Evolutionary conservation across 1,140 invertebrate species (phyloP).

Genomic region (Apis laboriosa): DNA sequence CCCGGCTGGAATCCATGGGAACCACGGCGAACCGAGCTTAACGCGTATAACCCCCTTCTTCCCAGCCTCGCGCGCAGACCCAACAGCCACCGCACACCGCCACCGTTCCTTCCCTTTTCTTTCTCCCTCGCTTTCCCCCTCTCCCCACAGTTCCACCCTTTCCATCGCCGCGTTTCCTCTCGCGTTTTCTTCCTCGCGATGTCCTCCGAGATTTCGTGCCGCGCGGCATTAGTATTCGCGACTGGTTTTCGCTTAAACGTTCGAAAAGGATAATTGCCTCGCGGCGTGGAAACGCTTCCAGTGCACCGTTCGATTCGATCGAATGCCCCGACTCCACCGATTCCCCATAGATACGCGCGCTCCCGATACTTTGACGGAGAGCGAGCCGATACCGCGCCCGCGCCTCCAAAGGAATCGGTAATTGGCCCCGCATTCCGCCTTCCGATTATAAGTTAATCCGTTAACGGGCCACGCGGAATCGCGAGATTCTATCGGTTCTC

Average conservation of each 20-base stretch:
- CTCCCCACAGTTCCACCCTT: neutral
- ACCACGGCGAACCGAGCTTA: slow-evolving; percentile 77
- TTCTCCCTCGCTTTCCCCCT: slow-evolving; percentile 1
- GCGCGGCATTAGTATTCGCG: slow-evolving; percentile 62
- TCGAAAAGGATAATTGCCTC: slow-evolving; percentile 49
- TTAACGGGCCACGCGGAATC: slow-evolving; percentile 12
- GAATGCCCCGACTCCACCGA: slow-evolving; percentile 8
- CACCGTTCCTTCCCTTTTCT: slow-evolving; percentile 2
- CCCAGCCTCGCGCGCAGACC: slow-evolving; percentile 44
- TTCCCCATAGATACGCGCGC: slow-evolving; percentile 44
- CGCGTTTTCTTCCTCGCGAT: slow-evolving; percentile 16
- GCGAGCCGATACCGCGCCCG: neutral
- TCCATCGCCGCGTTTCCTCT: neutral
- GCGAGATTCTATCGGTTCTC: slow-evolving; percentile 32
- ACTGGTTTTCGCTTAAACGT: slow-evolving; percentile 35
- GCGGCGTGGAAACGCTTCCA: slow-evolving; percentile 40
- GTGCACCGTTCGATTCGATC: slow-evolving; percentile 18
- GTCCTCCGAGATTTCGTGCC: slow-evolving; percentile 29
- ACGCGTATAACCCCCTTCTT: slow-evolving; percentile 74
- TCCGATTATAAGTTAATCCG: slow-evolving; percentile 77
- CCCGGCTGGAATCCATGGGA: slow-evolving; percentile 81
- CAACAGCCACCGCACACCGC: slow-evolving; percentile 1
- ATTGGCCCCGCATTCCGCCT: slow-evolving; percentile 78
- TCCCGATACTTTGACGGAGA: slow-evolving; percentile 51
- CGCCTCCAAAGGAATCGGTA: slow-evolving; percentile 66